A percentile compares a stretch with the other conserved stretches of the same genome.
Conservation (phyloP, 2,797 vertebrate genomes). For the Pseudochirops cupreus region DNA sequence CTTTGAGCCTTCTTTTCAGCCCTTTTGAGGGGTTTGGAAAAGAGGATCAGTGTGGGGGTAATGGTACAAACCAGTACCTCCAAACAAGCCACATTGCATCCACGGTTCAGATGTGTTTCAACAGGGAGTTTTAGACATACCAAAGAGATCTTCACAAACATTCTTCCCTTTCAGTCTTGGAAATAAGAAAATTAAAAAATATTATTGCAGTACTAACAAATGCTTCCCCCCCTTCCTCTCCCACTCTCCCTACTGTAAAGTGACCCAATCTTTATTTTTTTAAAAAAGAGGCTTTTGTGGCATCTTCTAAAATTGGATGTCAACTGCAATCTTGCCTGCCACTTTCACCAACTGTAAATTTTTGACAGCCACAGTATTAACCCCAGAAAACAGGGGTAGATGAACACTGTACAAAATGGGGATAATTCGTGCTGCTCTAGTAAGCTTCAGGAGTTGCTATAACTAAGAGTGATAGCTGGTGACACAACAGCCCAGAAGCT, state of each 20-base stretch:
- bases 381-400: slow-evolving; percentile 57
- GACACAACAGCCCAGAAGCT: slow-evolving; percentile 49
- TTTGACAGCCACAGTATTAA: slow-evolving; percentile 28
- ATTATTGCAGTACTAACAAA: slow-evolving; percentile 31
- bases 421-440: slow-evolving; percentile 7
- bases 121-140: background rate
- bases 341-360: slow-evolving; percentile 44
- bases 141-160: background rate
- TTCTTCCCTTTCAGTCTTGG: background rate
- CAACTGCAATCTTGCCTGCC: slow-evolving; percentile 25
- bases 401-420: slow-evolving; percentile 19
- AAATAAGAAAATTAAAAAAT: slow-evolving; percentile 16
- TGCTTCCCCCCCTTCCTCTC: background rate
- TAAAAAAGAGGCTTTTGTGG: slow-evolving; percentile 48
- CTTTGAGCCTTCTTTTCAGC: background rate
- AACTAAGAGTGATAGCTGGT: slow-evolving; percentile 43
- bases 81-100: background rate
- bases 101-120: background rate
- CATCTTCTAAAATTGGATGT: slow-evolving; percentile 42
- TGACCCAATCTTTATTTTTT: slow-evolving; percentile 24
- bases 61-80: background rate
- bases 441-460: background rate
- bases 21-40: background rate
- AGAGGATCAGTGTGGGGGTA: background rate
- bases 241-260: slow-evolving; percentile 18